These are phyloP conservation scores for Venturia canescens DNA, from an alignment of 1,140 invertebrate species.

Conservation along the genomic window DNA sequence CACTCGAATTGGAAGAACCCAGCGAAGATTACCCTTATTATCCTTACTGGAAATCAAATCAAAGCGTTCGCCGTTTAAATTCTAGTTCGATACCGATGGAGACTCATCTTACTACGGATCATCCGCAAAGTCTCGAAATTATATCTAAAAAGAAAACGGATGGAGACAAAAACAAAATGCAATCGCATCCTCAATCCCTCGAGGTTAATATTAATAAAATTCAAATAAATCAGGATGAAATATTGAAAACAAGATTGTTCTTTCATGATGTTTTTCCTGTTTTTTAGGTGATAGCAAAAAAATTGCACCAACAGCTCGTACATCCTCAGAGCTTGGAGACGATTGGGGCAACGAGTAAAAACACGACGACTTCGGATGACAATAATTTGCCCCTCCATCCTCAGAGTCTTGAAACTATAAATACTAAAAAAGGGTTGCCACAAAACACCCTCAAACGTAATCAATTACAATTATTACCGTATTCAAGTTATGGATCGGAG, in stretches of 20 bases:
- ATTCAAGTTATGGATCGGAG: constrained; percentile 84
- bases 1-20: constrained; percentile 71
- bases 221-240: constrained; percentile 22
- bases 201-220: constrained; percentile 64
- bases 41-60: constrained; percentile 72
- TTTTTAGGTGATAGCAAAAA: constrained; percentile 72
- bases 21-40: constrained; percentile 70
- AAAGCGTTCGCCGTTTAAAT: constrained; percentile 67
- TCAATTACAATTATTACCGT: constrained; percentile 78
- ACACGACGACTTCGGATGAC: constrained; percentile 71
- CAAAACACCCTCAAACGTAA: constrained; percentile 75
- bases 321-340: constrained; percentile 75
- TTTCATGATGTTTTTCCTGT: background rate
- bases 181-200: constrained; percentile 73
- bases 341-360: constrained; percentile 74
- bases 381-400: constrained; percentile 76
- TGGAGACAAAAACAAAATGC: constrained; percentile 73
- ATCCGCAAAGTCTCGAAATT: constrained; percentile 74
- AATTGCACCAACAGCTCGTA: constrained; percentile 70
- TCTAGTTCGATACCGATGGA: constrained; percentile 72
- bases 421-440: constrained; percentile 74
- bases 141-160: constrained; percentile 72
- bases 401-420: constrained; percentile 75
- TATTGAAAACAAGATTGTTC: background rate
- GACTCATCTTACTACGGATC: constrained; percentile 68